These are phyloP conservation scores for Galeopterus variegatus DNA, from an alignment of 2,113 vertebrate genomes.

Conservation along the genomic window DNA sequence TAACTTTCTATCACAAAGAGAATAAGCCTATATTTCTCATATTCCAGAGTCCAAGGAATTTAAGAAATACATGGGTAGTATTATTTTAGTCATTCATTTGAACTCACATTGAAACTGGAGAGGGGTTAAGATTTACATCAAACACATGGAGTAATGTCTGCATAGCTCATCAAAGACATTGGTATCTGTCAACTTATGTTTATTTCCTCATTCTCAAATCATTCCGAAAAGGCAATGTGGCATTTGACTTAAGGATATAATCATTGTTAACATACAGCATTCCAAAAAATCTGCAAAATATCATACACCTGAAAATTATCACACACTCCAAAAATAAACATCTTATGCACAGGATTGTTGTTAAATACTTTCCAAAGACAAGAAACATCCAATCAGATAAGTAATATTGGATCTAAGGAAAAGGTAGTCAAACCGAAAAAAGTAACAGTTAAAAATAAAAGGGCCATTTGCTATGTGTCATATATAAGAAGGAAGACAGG, in stretches of 20 bases:
- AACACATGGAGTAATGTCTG: neutral
- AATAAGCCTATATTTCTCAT: neutral
- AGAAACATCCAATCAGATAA: neutral
- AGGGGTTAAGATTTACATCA: neutral
- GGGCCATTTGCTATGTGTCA: neutral
- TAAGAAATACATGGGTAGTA: neutral
- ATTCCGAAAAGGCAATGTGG: neutral
- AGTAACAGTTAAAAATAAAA: constrained; percentile 47
- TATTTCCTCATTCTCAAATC: neutral
- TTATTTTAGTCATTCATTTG: neutral
- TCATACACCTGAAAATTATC: neutral
- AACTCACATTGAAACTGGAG: neutral
- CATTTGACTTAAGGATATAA: neutral
- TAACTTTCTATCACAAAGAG: neutral
- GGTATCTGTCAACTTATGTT: neutral
- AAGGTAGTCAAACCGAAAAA: constrained; percentile 13
- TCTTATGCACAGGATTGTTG: neutral
- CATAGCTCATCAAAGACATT: neutral
- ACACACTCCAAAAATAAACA: neutral
- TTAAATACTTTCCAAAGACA: neutral
- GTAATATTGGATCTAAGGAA: neutral
- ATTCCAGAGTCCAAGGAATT: neutral
- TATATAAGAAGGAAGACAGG: constrained; percentile 35
- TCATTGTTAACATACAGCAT: neutral
- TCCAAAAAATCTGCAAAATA: neutral